Evolutionary conservation across 2,113 vertebrate species (phyloP), one percentile per base, ranked within the genome.

Genomic region (Cochlearius cochlearius): DNA sequence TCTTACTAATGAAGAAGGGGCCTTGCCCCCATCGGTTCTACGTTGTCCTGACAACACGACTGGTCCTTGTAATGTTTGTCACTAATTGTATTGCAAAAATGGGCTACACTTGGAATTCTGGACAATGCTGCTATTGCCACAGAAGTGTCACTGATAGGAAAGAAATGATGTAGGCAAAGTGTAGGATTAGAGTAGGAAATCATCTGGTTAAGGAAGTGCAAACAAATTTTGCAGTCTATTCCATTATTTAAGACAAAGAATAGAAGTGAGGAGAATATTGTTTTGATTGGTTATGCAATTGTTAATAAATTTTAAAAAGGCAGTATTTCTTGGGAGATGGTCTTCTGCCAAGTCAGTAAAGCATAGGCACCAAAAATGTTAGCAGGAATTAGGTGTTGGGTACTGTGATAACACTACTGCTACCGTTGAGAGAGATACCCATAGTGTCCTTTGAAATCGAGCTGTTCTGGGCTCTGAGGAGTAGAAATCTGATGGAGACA

Each of bases 1-100:
- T 78, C 56, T 92, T 58, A 56, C 77, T 85, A 29, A 96, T 92
- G 83, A 93, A 96, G 87, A 93, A 94, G 59, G 95, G 77, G 88
- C 21, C 73, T 95, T 55, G 91, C 56, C 88, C 90, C 60, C 67
- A 18, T 71, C 4, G 4, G 67, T 91, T 96, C 93, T 92, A 2
- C 67, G 15, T 97, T 86, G 79, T 96, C 92, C 63, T 91, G 79
- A 84, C 47, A 7, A 47, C 7, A 4, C 3, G 2, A 92, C 73
- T 92, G 86, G 83, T 96, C 93, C 95, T 89, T 91, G 84, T 82
- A 74, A 88, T 96, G 82, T 94, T 93, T 93, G 90, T 88, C 73
- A 81, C 79, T 79, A 41, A 67, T 16, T 59, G 66, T 86, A 26
- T 39, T 73, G 77, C 15, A 84, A 74, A 83, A 71, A 52, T 38